Conservation (phyloP, 2,888 invertebrate genomes). For the Thereva unica region DNA sequence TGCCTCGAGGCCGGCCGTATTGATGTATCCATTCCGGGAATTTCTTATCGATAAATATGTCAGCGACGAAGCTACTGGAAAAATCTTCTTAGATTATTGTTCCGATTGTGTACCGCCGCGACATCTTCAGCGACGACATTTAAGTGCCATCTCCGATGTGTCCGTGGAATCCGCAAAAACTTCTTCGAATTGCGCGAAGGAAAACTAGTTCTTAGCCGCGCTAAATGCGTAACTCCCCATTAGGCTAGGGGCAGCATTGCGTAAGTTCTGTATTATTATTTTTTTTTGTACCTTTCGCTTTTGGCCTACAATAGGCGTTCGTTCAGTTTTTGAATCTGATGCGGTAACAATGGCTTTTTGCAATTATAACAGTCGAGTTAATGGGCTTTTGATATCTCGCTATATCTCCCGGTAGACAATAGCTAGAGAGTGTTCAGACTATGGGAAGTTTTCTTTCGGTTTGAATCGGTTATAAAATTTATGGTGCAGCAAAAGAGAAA, state of each 20-base stretch:
- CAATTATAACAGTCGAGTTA: neutral
- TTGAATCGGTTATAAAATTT: too few species aligned
- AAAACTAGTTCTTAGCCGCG: constrained; percentile 32
- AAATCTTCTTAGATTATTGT: constrained; percentile 10
- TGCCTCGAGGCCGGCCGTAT: constrained; percentile 14
- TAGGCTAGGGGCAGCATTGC: constrained; percentile 29
- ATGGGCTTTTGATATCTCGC: constrained; percentile 9
- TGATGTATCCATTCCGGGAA: neutral
- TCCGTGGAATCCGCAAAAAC: too few species aligned
- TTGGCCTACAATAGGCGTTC: constrained; percentile 1
- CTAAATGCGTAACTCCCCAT: constrained; percentile 13
- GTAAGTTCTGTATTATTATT: constrained; percentile 22
- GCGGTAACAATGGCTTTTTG: constrained; percentile 16
- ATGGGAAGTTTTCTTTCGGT: too few species aligned
- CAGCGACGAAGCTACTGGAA: constrained; percentile 5
- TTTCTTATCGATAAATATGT: constrained; percentile 27
- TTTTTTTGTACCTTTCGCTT: constrained; percentile 34
- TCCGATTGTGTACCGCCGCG: neutral
- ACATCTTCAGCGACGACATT: neutral
- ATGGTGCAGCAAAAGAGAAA: too few species aligned
- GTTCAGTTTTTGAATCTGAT: constrained; percentile 16
- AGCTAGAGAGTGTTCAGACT: neutral
- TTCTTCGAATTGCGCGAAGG: constrained; percentile 13
- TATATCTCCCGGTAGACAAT: constrained; percentile 4
- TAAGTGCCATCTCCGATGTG: too few species aligned